These are phyloP conservation scores for Anoplius nigerrimus DNA, from an alignment of 2,888 invertebrate species.

Conservation along the genomic window DNA sequence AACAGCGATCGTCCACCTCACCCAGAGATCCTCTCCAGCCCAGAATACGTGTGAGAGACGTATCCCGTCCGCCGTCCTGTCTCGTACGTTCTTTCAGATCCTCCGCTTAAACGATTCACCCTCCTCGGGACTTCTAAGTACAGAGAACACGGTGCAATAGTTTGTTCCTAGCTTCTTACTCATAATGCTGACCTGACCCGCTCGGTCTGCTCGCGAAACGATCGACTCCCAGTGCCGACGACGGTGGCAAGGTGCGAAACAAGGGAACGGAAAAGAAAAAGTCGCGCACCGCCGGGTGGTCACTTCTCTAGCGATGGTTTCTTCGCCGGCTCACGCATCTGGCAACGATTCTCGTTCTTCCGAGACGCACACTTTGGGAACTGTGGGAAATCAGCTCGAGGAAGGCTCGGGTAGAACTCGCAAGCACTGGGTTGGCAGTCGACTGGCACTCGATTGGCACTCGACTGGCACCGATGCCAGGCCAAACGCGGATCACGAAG, in stretches of 20 bases:
- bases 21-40: no score
- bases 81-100: conserved; percentile 55
- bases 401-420: no score
- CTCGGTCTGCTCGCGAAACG: background rate
- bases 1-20: no score
- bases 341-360: no score
- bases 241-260: conserved; percentile 40
- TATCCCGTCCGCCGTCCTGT: background rate
- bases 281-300: conserved; percentile 47
- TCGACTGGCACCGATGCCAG: no score
- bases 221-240: background rate
- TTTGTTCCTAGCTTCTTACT: conserved; percentile 68
- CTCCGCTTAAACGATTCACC: conserved; percentile 67
- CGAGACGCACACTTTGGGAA: no score
- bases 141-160: conserved; percentile 69
- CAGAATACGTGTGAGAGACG: background rate
- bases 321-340: conserved; percentile 37
- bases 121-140: conserved; percentile 73
- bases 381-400: no score
- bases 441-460: no score
- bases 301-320: conserved; percentile 48
- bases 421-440: no score
- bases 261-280: conserved; percentile 66
- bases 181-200: conserved; percentile 53
- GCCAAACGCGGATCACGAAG: no score